phyloP scores from a whole-genome alignment of 1,140 invertebrate species.

The Macrocentrus cingulum region DNA sequence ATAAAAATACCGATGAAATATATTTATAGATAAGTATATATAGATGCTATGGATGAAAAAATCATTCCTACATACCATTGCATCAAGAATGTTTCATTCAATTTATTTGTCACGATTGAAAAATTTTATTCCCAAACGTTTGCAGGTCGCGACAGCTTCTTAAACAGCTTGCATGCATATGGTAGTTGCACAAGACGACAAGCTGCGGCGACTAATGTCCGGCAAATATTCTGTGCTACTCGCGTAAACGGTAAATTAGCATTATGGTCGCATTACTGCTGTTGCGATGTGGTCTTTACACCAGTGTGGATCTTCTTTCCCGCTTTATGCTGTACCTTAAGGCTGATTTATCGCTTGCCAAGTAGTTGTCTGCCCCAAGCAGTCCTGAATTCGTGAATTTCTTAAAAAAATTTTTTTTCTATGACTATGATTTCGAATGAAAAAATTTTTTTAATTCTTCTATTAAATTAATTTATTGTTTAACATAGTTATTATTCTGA shows the following conservation, averaged over 20 bases:
- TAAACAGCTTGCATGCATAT: conserved; percentile 21
- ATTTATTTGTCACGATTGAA: background rate
- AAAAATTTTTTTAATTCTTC: too few species aligned
- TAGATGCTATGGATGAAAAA: too few species aligned
- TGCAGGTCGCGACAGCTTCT: conserved; percentile 22
- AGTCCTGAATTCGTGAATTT: background rate
- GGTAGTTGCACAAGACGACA: background rate
- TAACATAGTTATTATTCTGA: too few species aligned
- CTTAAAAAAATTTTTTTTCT: too few species aligned
- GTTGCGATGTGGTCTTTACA: conserved; percentile 50
- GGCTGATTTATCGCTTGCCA: conserved; percentile 45
- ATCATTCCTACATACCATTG: too few species aligned
- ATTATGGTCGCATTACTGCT: conserved; percentile 54
- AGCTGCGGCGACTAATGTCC: conserved; percentile 22
- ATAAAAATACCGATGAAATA: too few species aligned
- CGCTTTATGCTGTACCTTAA: conserved; percentile 29
- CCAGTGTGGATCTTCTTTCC: conserved; percentile 31
- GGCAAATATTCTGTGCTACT: conserved; percentile 8
- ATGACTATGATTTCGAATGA: too few species aligned
- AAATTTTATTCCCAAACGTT: conserved; percentile 1
- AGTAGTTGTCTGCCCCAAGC: background rate
- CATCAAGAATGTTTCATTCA: background rate
- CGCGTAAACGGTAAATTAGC: conserved; percentile 53
- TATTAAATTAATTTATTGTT: too few species aligned
- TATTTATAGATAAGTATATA: too few species aligned